A percentile compares a stretch with the other conserved stretches of the same genome.
phyloP scores from a whole-genome alignment of 2,113 vertebrate species.

The Pseudonaja textilis region DNA sequence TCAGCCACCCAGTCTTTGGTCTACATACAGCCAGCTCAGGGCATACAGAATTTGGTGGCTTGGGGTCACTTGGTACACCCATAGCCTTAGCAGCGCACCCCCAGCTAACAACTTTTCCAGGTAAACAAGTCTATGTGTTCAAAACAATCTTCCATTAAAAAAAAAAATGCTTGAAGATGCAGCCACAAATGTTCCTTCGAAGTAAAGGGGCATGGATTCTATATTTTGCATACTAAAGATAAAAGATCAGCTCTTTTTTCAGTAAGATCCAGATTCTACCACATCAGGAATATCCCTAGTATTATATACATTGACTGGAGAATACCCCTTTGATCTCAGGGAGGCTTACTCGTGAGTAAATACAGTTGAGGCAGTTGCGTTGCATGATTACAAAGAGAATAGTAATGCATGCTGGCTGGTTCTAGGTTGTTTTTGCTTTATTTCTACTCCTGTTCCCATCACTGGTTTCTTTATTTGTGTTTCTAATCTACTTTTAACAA shows the following conservation, averaged over 20 bases:
- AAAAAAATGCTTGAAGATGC: conserved; percentile 49
- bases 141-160: conserved; percentile 31
- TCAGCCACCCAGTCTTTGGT: conserved; percentile 79
- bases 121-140: conserved; percentile 59
- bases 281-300: neutral
- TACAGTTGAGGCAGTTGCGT: neutral
- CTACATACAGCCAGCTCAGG: conserved; percentile 76
- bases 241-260: neutral
- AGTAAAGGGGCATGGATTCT: neutral
- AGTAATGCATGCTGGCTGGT: neutral
- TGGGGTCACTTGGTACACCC: conserved; percentile 82
- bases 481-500: neutral
- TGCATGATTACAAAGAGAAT: neutral
- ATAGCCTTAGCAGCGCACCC: conserved; percentile 78
- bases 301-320: neutral
- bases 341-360: neutral
- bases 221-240: conserved; percentile 29
- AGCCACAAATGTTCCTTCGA: conserved; percentile 44
- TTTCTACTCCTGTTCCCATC: neutral
- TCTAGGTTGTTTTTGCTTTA: neutral
- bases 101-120: conserved; percentile 81
- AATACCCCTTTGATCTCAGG: neutral
- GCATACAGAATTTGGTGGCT: conserved; percentile 81
- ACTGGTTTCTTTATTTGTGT: neutral
- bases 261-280: neutral